Conservation (phyloP, 2,797 vertebrate genomes). For the Macropus fuliginosus region DNA sequence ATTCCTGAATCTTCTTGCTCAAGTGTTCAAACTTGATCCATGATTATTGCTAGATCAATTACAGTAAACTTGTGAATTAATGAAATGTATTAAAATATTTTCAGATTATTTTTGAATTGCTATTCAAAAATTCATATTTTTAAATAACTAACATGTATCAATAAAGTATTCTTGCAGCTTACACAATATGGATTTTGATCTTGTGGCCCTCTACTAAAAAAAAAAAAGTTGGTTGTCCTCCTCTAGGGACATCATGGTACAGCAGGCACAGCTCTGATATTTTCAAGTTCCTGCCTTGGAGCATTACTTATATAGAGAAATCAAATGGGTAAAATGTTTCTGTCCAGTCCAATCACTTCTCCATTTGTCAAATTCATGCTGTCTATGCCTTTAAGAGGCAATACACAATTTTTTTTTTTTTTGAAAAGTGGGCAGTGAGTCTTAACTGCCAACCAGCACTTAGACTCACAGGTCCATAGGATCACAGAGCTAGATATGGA, state of each 20-base stretch:
- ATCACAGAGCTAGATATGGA: background rate
- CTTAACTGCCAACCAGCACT: background rate
- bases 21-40: background rate
- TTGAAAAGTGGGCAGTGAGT: background rate
- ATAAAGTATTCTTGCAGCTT: background rate
- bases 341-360: background rate
- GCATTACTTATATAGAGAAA: background rate
- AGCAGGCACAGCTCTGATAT: background rate
- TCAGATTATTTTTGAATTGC: background rate
- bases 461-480: background rate
- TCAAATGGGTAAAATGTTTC: background rate
- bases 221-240: background rate
- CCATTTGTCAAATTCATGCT: background rate
- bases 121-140: background rate
- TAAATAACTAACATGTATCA: background rate
- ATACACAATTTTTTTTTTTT: background rate
- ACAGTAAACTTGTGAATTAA: background rate
- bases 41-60: background rate
- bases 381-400: background rate
- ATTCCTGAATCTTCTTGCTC: background rate
- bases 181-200: background rate
- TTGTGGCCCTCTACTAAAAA: background rate
- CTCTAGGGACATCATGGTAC: background rate
- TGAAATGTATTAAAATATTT: background rate
- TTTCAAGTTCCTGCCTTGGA: background rate